Conservation (phyloP, 2,113 vertebrate species). For the Pseudopipra pipra region DNA sequence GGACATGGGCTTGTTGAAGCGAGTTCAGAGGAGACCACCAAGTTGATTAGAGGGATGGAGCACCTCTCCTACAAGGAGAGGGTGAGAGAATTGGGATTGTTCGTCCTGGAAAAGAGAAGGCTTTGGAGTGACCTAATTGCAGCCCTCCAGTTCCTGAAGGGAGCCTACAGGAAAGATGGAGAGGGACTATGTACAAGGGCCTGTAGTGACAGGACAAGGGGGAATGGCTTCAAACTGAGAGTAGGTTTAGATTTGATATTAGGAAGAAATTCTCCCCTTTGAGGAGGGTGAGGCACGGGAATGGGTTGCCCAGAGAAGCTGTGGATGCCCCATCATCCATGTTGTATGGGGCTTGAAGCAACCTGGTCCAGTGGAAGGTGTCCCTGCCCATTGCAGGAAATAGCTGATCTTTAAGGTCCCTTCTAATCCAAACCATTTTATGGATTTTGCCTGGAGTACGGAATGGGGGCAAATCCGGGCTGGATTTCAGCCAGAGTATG, state of each 20-base stretch:
- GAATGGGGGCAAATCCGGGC: too few species aligned
- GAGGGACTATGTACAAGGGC: neutral
- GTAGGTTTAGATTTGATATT: neutral
- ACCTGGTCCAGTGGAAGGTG: neutral
- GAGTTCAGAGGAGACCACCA: neutral
- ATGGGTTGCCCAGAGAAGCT: neutral
- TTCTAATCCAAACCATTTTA: neutral
- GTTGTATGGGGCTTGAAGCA: neutral
- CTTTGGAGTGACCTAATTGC: too few species aligned
- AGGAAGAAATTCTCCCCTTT: neutral
- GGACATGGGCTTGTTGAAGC: too few species aligned
- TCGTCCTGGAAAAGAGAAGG: neutral
- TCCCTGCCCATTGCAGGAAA: rapidly evolving
- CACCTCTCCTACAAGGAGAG: neutral
- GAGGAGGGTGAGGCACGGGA: neutral
- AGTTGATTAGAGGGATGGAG: neutral
- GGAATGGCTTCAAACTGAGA: neutral
- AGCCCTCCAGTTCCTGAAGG: neutral
- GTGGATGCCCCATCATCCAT: neutral
- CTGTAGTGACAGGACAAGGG: neutral
- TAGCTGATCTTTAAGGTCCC: neutral
- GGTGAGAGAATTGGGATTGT: neutral
- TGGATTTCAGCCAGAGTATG: too few species aligned
- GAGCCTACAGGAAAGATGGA: neutral
- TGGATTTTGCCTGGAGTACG: too few species aligned